Conservation (phyloP, 2,888 invertebrate species). For the Synanthedon formicaeformis region DNA sequence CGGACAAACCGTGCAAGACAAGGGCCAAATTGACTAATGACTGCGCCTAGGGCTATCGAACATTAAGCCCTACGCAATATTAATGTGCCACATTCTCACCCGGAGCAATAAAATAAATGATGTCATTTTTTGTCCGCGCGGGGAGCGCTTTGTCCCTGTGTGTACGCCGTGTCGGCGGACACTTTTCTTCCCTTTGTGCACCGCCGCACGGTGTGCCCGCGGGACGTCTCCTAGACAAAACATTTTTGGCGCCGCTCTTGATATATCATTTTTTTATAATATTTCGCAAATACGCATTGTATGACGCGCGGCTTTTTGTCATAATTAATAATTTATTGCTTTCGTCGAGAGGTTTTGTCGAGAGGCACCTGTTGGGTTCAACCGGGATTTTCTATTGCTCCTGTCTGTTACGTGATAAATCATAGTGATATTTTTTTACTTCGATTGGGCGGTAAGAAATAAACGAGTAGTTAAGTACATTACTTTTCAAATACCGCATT, state of each 20-base stretch:
- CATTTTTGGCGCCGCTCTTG: conserved; percentile 60
- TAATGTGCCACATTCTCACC: conserved; percentile 66
- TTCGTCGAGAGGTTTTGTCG: conserved; percentile 47
- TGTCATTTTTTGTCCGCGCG: conserved; percentile 65
- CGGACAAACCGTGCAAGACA: conserved; percentile 2
- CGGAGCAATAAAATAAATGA: conserved; percentile 69
- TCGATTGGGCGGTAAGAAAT: too few relatives aligned
- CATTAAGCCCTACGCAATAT: conserved; percentile 63
- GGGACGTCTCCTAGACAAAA: conserved; percentile 62
- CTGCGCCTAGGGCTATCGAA: conserved; percentile 53
- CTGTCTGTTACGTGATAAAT: conserved; percentile 51
- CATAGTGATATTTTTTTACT: conserved; percentile 17
- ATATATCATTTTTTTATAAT: conserved; percentile 23
- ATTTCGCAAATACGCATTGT: conserved; percentile 45
- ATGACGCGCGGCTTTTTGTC: conserved; percentile 48
- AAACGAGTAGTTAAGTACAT: too few relatives aligned
- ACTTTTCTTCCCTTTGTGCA: conserved; percentile 42
- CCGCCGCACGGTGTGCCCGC: conserved; percentile 36
- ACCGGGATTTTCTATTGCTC: conserved; percentile 28
- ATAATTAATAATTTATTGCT: conserved; percentile 69
- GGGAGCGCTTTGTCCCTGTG: conserved; percentile 53
- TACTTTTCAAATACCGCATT: too few relatives aligned
- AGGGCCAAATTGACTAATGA: conserved; percentile 35
- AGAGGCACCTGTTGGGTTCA: conserved; percentile 39
- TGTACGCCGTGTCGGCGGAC: conserved; percentile 46